Evolutionary conservation across 2,888 invertebrate species (phyloP), one percentile per base, ranked within the genome.

Genomic region (Leucophenga maculata): DNA sequence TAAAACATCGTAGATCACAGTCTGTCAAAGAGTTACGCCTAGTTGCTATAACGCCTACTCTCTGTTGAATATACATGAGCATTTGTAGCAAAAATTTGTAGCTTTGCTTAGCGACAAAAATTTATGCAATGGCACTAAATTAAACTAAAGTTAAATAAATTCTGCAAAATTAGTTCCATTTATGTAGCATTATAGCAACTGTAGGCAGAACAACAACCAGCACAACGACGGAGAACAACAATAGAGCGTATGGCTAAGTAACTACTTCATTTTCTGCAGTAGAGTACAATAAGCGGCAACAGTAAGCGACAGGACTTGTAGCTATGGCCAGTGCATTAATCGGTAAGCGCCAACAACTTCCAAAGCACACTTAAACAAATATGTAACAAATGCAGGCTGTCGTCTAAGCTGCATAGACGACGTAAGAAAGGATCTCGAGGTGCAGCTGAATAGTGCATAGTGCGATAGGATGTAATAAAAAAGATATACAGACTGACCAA

Each of bases 191-290:
- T 64, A 64, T 64, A 22, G 16, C 50, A 50, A 60, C 50, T n/a
- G n/a, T n/a, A n/a, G n/a, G n/a, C n/a, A n/a, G n/a, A 16, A 65
- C 50, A 50, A 50, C 50, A 50, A 67, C 59, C 16, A 18, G 46
- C 46, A 31, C 46, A 64, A 46, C 64, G 32, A 64, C 8, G 13
- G 48, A 55, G 54, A 70, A 70, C 48, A 46, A 76, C 74, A 69
- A 69, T 76, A 75, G n/a, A n/a, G 83, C 77, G 80, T 80, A 78
- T 77, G 84, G 84, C 80, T 80, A 83, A 83, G 80, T 82, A 83
- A 82, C 80, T 79, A 77, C 84, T 80, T 80, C 84, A 83, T 80
- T 84, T 82, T 75, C 77, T 82, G 74, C 80, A 84, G 82, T 82
- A 82, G n/a, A 13, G 11, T 39, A 39, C 39, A 39, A 39, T 82